A percentile compares a stretch with the other conserved stretches of the same genome.
phyloP scores from a whole-genome alignment of 2,797 vertebrate genomes.

The Periparus ater region DNA sequence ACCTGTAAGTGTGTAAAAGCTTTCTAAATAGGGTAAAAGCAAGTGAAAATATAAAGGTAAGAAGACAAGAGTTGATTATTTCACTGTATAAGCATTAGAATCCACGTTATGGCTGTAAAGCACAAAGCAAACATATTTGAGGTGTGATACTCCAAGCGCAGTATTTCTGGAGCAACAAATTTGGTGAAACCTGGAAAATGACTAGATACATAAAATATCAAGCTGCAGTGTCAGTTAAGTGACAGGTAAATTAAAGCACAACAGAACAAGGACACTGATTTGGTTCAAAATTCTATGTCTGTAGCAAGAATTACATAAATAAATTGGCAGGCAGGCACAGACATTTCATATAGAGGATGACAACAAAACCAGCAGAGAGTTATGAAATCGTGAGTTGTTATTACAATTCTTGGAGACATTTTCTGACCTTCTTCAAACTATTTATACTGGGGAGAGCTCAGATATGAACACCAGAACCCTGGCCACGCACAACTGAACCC shows the following conservation, averaged over 20 bases:
- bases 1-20: background rate
- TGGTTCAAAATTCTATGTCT: constrained; percentile 43
- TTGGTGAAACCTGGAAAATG: constrained; percentile 15
- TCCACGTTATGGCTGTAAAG: background rate
- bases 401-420: background rate
- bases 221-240: constrained; percentile 29
- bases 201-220: constrained; percentile 31
- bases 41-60: background rate
- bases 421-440: background rate
- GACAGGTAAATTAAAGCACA: constrained; percentile 51
- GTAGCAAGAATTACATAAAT: constrained; percentile 38
- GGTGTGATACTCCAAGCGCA: background rate
- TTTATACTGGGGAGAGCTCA: background rate
- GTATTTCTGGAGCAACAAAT: constrained; percentile 23
- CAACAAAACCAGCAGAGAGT: constrained; percentile 10
- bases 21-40: background rate
- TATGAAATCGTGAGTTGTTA: background rate
- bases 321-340: constrained; percentile 40
- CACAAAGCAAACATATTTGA: background rate
- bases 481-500: accelerated
- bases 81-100: background rate
- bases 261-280: constrained; percentile 20
- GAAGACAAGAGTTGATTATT: background rate
- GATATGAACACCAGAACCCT: background rate
- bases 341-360: background rate